Percentiles rank a stretch among this genome's conserved stretches.
phyloP scores from a whole-genome alignment of 2,797 vertebrate species.

The Atherinosoma microstoma region DNA sequence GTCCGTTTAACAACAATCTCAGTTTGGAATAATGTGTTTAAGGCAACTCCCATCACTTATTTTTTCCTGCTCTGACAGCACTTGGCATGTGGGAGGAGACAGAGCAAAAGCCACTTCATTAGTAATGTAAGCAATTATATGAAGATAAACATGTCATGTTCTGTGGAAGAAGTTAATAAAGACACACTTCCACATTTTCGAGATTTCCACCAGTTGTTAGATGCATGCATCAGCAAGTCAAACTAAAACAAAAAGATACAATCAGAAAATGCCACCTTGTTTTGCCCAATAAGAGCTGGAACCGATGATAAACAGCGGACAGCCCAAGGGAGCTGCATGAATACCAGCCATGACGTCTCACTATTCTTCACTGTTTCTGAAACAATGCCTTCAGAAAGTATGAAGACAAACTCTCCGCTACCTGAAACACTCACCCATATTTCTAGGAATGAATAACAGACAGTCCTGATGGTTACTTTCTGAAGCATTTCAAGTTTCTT shows the following conservation, averaged over 20 bases:
- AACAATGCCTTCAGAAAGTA: constrained; percentile 21
- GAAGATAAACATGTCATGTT: background rate
- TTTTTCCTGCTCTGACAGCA: constrained; percentile 55
- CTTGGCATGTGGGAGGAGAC: constrained; percentile 19
- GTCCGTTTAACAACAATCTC: constrained; percentile 32
- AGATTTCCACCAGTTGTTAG: background rate
- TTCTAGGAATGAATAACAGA: background rate
- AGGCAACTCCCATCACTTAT: constrained; percentile 50
- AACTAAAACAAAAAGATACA: background rate
- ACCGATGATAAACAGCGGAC: constrained; percentile 21
- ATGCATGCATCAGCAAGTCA: background rate
- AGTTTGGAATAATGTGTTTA: constrained; percentile 23
- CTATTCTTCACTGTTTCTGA: constrained; percentile 50
- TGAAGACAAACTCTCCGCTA: constrained; percentile 13
- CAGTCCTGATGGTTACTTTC: background rate
- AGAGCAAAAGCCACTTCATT: constrained; percentile 2
- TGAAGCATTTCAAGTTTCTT: background rate
- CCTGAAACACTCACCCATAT: background rate
- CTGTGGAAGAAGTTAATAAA: background rate
- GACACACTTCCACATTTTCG: background rate
- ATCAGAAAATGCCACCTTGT: constrained; percentile 12
- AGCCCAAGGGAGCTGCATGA: constrained; percentile 18
- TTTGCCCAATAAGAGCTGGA: constrained; percentile 20
- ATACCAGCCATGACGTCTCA: constrained; percentile 32
- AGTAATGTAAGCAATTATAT: background rate